A percentile compares a stretch with the other conserved stretches of the same genome.
Conservation (phyloP, 2,888 invertebrate genomes). For the Stictocephala bisonia region DNA sequence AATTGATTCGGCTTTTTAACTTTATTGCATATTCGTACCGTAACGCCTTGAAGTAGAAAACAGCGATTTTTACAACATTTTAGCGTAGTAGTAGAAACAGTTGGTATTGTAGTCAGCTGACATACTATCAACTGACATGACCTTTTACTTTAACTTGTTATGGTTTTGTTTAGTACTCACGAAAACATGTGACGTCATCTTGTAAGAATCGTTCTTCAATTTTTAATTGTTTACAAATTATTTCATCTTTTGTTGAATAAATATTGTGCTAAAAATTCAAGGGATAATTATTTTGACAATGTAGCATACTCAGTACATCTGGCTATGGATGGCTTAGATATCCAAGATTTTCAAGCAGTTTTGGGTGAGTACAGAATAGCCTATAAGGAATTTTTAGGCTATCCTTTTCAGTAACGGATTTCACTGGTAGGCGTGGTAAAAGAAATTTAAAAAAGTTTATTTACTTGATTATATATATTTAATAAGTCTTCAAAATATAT, state of each 20-base stretch:
- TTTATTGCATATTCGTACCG: no score
- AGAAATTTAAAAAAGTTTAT: neutral
- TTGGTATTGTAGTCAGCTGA: no score
- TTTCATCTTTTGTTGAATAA: slow-evolving; percentile 1
- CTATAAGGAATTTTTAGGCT: neutral
- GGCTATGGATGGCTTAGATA: slow-evolving; percentile 58
- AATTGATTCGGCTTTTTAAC: no score
- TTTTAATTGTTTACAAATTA: slow-evolving; percentile 24
- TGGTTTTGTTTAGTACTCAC: no score
- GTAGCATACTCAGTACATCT: slow-evolving; percentile 44
- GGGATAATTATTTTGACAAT: slow-evolving; percentile 43
- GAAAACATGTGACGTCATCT: slow-evolving; percentile 34
- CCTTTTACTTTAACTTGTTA: no score
- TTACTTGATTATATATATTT: neutral
- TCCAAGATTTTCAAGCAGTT: slow-evolving; percentile 66
- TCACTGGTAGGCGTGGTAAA: slow-evolving; percentile 30
- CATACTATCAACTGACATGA: slow-evolving; percentile 4
- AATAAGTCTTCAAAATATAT: neutral
- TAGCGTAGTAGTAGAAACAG: no score
- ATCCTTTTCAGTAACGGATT: neutral
- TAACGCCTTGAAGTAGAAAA: no score
- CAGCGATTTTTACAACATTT: no score
- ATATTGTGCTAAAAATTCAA: neutral
- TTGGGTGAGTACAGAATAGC: slow-evolving; percentile 63
- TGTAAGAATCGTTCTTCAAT: neutral